These are phyloP conservation scores for Vollenhovia emeryi DNA, from an alignment of 1,140 invertebrate genomes.

Conservation along the genomic window DNA sequence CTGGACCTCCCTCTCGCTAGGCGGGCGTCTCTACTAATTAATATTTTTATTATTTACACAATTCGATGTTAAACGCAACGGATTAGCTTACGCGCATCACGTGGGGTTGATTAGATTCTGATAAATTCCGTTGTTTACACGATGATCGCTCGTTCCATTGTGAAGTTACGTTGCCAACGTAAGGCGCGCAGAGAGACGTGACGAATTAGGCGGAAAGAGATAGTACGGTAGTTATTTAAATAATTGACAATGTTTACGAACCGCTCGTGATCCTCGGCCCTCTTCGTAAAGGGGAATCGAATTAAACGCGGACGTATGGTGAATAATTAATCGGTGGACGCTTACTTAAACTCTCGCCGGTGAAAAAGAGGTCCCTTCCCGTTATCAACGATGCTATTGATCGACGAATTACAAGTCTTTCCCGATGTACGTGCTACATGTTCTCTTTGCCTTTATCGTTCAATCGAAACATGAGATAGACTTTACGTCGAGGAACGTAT, in stretches of 20 bases:
- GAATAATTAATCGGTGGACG: conserved; percentile 82
- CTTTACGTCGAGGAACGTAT: neutral
- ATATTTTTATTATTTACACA: neutral
- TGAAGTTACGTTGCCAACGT: conserved; percentile 23
- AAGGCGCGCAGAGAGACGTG: conserved; percentile 62
- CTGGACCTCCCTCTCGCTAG: no score
- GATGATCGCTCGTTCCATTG: neutral
- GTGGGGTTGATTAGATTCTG: neutral
- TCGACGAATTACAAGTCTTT: conserved; percentile 37
- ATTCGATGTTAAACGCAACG: neutral
- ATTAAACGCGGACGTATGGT: conserved; percentile 82
- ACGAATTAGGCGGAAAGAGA: conserved; percentile 68
- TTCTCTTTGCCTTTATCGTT: neutral
- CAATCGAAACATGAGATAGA: neutral
- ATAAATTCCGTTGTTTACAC: neutral
- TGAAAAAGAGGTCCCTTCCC: conserved; percentile 37
- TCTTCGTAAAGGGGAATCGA: conserved; percentile 72
- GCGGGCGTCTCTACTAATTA: no score
- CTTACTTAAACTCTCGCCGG: conserved; percentile 78
- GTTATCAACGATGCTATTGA: conserved; percentile 50
- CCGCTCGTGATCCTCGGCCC: conserved; percentile 57
- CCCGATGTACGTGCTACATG: neutral
- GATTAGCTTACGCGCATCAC: neutral
- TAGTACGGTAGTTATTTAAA: conserved; percentile 81
- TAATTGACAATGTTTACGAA: conserved; percentile 85